Evolutionary conservation across 2,797 vertebrate species (phyloP).

Genomic region (Florisuga fusca): DNA sequence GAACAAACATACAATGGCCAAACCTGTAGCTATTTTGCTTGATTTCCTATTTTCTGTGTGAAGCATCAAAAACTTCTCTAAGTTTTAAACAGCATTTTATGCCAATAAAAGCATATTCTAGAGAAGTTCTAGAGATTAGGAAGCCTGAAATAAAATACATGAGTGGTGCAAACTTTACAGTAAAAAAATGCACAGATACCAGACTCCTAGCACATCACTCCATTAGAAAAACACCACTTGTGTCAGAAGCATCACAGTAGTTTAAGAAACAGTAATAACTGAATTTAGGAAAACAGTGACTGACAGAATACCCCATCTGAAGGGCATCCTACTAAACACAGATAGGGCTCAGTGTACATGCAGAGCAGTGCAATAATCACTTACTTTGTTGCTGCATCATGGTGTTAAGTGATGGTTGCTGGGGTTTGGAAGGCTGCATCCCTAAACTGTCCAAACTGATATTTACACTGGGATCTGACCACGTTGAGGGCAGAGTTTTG

Average conservation of each 20-base stretch:
- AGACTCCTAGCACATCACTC: neutral
- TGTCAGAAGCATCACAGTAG: neutral
- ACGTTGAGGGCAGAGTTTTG: conserved; percentile 93
- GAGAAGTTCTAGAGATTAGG: neutral
- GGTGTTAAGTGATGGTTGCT: conserved; percentile 93
- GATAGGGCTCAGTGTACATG: neutral
- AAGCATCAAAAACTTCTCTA: neutral
- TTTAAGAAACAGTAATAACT: neutral
- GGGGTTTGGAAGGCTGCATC: conserved; percentile 91
- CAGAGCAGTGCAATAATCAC: neutral
- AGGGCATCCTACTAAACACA: neutral
- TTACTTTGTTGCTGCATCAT: conserved; percentile 97
- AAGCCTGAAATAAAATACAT: neutral
- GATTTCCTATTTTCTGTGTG: fast-evolving
- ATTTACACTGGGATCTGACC: conserved; percentile 96
- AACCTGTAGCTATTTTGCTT: fast-evolving
- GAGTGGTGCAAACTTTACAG: neutral
- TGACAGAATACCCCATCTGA: neutral
- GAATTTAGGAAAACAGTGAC: neutral
- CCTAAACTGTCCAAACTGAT: conserved; percentile 98
- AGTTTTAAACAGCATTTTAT: neutral
- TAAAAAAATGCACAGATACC: neutral
- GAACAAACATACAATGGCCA: fast-evolving
- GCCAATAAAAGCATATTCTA: neutral
- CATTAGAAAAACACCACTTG: neutral